Percentiles rank a stretch among this genome's conserved stretches.
These are phyloP conservation scores for Chironomus tentans DNA, from an alignment of 2,888 invertebrate genomes.

Conservation along the genomic window DNA sequence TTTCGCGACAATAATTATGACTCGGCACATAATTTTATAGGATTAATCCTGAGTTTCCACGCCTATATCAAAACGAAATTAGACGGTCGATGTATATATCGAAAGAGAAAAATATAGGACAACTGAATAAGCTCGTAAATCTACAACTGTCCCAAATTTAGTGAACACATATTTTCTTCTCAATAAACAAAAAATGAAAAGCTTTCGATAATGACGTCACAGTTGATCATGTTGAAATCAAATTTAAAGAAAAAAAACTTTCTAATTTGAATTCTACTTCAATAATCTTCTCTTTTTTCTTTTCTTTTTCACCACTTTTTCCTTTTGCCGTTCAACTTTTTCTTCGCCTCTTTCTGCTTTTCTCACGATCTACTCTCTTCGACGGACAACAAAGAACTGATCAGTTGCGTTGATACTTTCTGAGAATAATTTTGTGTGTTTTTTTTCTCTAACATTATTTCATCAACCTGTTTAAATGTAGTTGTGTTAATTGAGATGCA, in stretches of 20 bases:
- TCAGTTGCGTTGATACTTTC: background rate
- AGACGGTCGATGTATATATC: no score
- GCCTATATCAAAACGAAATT: no score
- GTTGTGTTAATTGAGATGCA: background rate
- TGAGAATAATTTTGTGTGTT: background rate
- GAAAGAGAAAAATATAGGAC: no score
- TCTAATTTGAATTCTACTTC: conserved; percentile 26
- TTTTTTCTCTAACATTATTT: background rate
- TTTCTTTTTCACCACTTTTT: conserved; percentile 13
- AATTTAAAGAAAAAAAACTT: conserved; percentile 4
- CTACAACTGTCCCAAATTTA: background rate
- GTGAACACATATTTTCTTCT: background rate
- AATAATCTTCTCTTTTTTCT: conserved; percentile 17
- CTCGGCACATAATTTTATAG: no score
- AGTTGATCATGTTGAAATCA: background rate
- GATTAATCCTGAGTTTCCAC: no score
- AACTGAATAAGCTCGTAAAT: background rate
- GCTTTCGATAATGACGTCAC: conserved; percentile 8
- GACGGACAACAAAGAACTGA: conserved; percentile 18
- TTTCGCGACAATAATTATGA: no score
- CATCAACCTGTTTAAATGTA: no score
- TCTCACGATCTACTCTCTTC: conserved; percentile 13
- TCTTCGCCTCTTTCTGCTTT: background rate
- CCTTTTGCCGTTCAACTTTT: background rate
- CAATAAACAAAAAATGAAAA: background rate